A percentile compares a stretch with the other conserved stretches of the same genome.
Conservation (phyloP, 2,797 vertebrate species). For the Myotis planiceps region DNA sequence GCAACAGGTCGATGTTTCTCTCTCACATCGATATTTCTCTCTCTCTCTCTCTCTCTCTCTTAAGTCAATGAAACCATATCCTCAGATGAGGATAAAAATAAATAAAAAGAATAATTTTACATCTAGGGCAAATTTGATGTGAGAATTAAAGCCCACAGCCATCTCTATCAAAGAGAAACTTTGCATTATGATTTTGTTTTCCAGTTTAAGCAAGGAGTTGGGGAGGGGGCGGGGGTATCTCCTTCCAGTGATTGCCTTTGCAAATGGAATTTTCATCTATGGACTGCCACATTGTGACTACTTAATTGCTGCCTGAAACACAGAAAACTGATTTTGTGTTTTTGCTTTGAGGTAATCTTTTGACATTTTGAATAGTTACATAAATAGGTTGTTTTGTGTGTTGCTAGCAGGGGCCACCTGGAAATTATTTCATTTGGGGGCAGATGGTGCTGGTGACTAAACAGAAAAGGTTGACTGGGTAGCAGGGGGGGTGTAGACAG, state of each 20-base stretch:
- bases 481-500: neutral
- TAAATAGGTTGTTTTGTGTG: constrained; percentile 62
- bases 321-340: constrained; percentile 80
- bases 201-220: constrained; percentile 59
- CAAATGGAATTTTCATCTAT: constrained; percentile 70
- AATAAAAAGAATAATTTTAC: neutral
- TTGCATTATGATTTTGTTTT: neutral
- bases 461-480: constrained; percentile 34
- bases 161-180: constrained; percentile 54
- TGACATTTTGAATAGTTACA: constrained; percentile 76
- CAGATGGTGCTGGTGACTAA: constrained; percentile 29
- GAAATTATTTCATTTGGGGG: constrained; percentile 59
- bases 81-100: neutral
- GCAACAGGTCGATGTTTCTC: neutral
- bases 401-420: constrained; percentile 15
- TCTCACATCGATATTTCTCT: neutral
- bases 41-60: neutral
- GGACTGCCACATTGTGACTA: constrained; percentile 80
- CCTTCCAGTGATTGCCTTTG: constrained; percentile 70
- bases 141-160: constrained; percentile 61
- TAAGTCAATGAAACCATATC: neutral
- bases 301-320: constrained; percentile 79
- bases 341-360: constrained; percentile 70
- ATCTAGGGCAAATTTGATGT: constrained; percentile 18
- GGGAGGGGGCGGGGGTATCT: neutral